Evolutionary conservation across 2,797 vertebrate genomes (phyloP), one percentile per base, ranked within the genome.

Genomic region (Vespertilio murinus): DNA sequence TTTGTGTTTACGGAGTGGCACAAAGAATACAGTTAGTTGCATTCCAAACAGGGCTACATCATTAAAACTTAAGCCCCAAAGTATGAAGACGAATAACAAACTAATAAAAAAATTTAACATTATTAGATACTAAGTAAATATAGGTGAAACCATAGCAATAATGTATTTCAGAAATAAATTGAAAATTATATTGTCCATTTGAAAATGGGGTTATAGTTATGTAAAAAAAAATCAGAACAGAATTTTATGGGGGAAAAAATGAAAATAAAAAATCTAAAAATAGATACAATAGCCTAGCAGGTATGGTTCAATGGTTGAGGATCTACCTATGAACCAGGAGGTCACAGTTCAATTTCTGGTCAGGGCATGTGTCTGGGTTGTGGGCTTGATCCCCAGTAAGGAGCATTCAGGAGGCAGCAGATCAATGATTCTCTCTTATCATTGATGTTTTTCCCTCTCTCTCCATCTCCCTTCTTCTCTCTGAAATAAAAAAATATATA

Each of bases 21-120:
- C 85, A 91, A 81, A 69, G 23, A 65, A 69, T 52, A 52, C 17
- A 94, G 77, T 75, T 77, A 81, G 16, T 25, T 81, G 3, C 22
- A 35, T 82, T 82, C 77, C 1, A 0, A 81, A 85, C 16, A 49
- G 52, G 40, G 28, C 65, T 90, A 56, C 2, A 11, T 88, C 47
- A 83, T 80, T 61, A 45, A 95, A 93, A 92, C 40, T 28, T n/a
- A 92, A 85, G 81, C 17, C 28, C 28, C 42, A 79, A 88, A 93
- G 47, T 28, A 77, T 16, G 40, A 81, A 93, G 61, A 93, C 40
- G 49, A 45, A 38, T 42, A 87, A 78, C 4, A 71, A 93, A 81
- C 17, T 33, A 52, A 77, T 40, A 88, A 56, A 80, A 23, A 71
- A 61, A 10, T 25, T 45, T 70, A 91, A 70, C 12, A 80, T 85